Evolutionary conservation across 2,888 invertebrate genomes (phyloP), one percentile per base, ranked within the genome.

Genomic region (Andrena dorsata): DNA sequence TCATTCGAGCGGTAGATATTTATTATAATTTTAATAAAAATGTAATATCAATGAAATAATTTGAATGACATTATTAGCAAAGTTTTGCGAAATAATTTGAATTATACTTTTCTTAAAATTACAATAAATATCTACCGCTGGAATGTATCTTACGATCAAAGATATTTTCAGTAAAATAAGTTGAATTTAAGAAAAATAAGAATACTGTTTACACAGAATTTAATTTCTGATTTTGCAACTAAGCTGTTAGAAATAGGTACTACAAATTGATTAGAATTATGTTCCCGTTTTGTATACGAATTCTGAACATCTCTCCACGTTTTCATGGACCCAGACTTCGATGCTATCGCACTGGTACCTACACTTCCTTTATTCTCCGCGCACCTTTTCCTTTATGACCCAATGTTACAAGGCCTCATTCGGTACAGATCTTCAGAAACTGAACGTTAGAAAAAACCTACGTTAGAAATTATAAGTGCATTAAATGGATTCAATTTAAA

Each of bases 261-360:
- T 41, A 63, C 53, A 53, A 30, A 41, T 53, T 32, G 10, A 30
- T 41, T 71, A 53, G 61, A 30, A 47, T 13, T 10, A 26, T 1
- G 13, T 60, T 10, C 10, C 7, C 16, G 20, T 23, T 51, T 4
- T 16, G 26, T 23, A 0, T n/a, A 13, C 20, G 26, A 60, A 49
- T 61, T 41, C 53, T 35, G 30, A 53, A 26, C 56, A 53, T 63
- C 71, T 61, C 53, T 47, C 63, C 41, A 41, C 41, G 35, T 76
- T 71, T 71, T 32, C 41, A 63, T 10, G 53, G 30, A 30, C 30
- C n/a, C n/a, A 5, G 32, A 28, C 26, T 58, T 35, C 10, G 76
- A 76, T 76, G 23, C 4, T 76, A 76, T 76, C 76, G 10, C 23
- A 20, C 23, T 30, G 41, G 41, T 76, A 71, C 76, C 71, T 63